Evolutionary conservation across 1,140 invertebrate genomes (phyloP).

Genomic region (Drosophila repleta): DNA sequence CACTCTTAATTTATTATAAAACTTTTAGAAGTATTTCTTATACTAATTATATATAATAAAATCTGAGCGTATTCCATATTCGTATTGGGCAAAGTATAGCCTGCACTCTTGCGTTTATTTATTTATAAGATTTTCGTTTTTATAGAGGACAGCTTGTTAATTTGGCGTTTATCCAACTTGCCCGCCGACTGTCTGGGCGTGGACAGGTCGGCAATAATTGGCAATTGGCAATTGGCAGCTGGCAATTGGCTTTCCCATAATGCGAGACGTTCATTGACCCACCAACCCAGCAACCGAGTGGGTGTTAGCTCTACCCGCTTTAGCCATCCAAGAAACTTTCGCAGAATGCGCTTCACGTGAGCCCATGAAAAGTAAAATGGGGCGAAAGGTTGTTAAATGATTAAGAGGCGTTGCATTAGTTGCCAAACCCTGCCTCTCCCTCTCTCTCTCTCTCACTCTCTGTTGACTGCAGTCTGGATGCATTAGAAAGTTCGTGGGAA

Average conservation of each 20-base stretch:
- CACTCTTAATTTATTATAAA: too few relatives aligned
- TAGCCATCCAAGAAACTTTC: slow-evolving; percentile 14
- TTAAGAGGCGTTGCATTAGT: slow-evolving; percentile 79
- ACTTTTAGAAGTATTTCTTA: too few relatives aligned
- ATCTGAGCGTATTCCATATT: slow-evolving; percentile 11
- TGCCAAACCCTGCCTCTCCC: slow-evolving; percentile 23
- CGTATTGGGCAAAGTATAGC: neutral
- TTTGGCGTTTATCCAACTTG: slow-evolving; percentile 55
- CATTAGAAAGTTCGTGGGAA: slow-evolving; percentile 82
- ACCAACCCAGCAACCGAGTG: slow-evolving; percentile 20
- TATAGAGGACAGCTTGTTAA: slow-evolving; percentile 55
- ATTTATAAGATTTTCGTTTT: slow-evolving; percentile 11
- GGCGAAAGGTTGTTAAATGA: slow-evolving; percentile 82
- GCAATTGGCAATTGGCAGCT: slow-evolving; percentile 52
- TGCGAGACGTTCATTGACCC: slow-evolving; percentile 42
- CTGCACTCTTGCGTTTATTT: slow-evolving; percentile 2
- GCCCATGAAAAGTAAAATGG: slow-evolving; percentile 70
- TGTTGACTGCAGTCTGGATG: slow-evolving; percentile 32
- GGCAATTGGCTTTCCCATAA: slow-evolving; percentile 60
- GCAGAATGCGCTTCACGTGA: slow-evolving; percentile 3
- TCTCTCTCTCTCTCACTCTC: slow-evolving; percentile 1
- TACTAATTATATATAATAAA: too few relatives aligned
- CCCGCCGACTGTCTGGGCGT: slow-evolving; percentile 45
- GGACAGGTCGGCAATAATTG: slow-evolving; percentile 75
- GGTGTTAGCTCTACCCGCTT: slow-evolving; percentile 10